Base-by-base conservation (phyloP, 2,113 vertebrate species). In the Crypturellus undulatus region DNA sequence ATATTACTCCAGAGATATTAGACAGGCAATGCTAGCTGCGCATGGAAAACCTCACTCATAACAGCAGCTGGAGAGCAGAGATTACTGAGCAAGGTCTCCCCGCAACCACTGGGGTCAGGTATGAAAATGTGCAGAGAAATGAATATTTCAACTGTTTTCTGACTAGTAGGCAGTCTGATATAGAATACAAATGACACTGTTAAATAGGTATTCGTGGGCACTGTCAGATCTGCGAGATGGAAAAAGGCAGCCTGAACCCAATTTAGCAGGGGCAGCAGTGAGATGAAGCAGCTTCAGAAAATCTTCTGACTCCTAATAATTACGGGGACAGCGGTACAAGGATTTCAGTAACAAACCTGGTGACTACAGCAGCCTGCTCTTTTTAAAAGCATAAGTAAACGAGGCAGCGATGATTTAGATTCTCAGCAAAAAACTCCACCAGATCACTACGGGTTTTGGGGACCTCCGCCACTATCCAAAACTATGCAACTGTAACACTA, bases 21-120 rank as follows among this genome's bases (percentile, higher is more conserved):
- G 0, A 4, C n/a, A 71, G 28, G 0, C 3, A 12, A 13, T 26
- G 38, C 12, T 1, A 14, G 59, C 54, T 45, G 54, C 54, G 43
- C 0, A 0, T 6, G 42, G 58, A 62, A 60, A 75, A 19, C 64
- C 77, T 59, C 60, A 20, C 11, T 47, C 25, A 28, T 3, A n/a
- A 28, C 18, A 4, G 0, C 5, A 11, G 34, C 43, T 38, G 28
- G 15, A 34, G 32, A 75, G 30, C 40, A 18, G 34, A 80, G 25
- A 73, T 40, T 47, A 8, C 20, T 2, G 19, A 38, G 18, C 26
- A 49, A 79, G 6, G 6, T 28, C 10, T 49, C 12, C 70, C 36
- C 25, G 30, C 12, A 75, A n/a, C 4, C 43, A 34, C 52, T 3
- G 3, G 10, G 7, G 26, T 59, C 43, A 49, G 47, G 17, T 1